Percentiles rank a stretch among this genome's conserved stretches.
phyloP scores from a whole-genome alignment of 2,113 vertebrate genomes.

The Oncorhynchus mykiss region DNA sequence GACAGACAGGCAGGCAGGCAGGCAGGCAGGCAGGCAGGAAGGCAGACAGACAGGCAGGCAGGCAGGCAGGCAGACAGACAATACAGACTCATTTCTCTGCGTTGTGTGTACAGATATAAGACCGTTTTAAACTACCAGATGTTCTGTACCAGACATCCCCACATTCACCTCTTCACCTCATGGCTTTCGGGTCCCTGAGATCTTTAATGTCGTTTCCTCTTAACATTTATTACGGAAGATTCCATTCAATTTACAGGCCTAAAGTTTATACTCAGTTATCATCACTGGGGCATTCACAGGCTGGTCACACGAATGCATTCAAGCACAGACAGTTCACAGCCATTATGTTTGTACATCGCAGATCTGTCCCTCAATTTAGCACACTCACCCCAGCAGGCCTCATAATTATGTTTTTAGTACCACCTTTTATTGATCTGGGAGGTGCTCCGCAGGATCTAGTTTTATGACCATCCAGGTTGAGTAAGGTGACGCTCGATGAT shows the following conservation, averaged over 20 bases:
- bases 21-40: too few species aligned
- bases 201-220: not conserved
- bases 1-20: accelerated
- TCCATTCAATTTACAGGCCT: not conserved
- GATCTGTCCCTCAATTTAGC: not conserved
- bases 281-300: not conserved
- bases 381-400: not conserved
- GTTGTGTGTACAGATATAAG: too few species aligned
- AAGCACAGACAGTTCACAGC: not conserved
- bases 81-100: too few species aligned
- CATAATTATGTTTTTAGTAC: too few species aligned
- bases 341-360: not conserved
- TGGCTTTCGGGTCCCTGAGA: not conserved
- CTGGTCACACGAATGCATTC: not conserved
- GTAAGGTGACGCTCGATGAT: too few species aligned
- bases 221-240: not conserved
- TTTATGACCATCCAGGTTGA: too few species aligned
- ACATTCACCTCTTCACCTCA: not conserved
- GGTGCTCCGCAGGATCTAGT: too few species aligned
- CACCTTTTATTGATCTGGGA: too few species aligned
- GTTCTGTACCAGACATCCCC: not conserved
- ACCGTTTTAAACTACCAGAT: not conserved
- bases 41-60: accelerated
- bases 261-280: not conserved
- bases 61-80: too few species aligned